phyloP scores from a whole-genome alignment of 1,140 invertebrate genomes.

The Teleopsis dalmanni region DNA sequence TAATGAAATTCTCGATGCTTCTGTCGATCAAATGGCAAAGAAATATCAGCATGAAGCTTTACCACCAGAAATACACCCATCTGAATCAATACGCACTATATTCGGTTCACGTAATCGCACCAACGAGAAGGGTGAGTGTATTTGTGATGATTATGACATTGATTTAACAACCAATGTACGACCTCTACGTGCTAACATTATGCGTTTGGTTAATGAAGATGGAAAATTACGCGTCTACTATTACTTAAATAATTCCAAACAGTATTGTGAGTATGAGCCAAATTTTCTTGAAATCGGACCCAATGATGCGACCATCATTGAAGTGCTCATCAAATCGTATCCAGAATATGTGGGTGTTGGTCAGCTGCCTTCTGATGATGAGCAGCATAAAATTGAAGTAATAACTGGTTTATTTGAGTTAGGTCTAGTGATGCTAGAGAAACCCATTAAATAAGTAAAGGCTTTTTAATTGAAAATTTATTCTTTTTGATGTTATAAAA shows the following conservation, averaged over 20 bases:
- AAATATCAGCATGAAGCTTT: slow-evolving; percentile 79
- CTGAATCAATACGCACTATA: slow-evolving; percentile 60
- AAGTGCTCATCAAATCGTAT: slow-evolving; percentile 64
- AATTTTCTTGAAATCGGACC: slow-evolving; percentile 68
- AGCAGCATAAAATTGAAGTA: slow-evolving; percentile 54
- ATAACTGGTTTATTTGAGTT: slow-evolving; percentile 64
- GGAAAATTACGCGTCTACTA: slow-evolving; percentile 65
- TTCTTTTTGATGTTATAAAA: no score
- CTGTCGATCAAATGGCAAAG: slow-evolving; percentile 78
- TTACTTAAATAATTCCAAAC: slow-evolving; percentile 71
- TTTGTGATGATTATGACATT: slow-evolving; percentile 56
- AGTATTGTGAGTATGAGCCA: slow-evolving; percentile 73
- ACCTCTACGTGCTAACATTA: slow-evolving; percentile 60
- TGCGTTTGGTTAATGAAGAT: slow-evolving; percentile 62
- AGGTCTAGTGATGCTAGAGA: slow-evolving; percentile 56
- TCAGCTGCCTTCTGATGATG: slow-evolving; percentile 58
- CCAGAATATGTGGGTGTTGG: slow-evolving; percentile 67
- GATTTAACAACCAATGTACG: slow-evolving; percentile 61
- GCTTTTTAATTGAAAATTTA: no score
- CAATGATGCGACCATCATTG: slow-evolving; percentile 58
- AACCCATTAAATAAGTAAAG: slow-evolving; percentile 43
- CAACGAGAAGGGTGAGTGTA: slow-evolving; percentile 54
- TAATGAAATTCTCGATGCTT: slow-evolving; percentile 57
- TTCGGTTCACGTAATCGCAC: slow-evolving; percentile 63
- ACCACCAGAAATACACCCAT: slow-evolving; percentile 65